phyloP scores from a whole-genome alignment of 2,888 invertebrate species.

The Orthosia cruda region DNA sequence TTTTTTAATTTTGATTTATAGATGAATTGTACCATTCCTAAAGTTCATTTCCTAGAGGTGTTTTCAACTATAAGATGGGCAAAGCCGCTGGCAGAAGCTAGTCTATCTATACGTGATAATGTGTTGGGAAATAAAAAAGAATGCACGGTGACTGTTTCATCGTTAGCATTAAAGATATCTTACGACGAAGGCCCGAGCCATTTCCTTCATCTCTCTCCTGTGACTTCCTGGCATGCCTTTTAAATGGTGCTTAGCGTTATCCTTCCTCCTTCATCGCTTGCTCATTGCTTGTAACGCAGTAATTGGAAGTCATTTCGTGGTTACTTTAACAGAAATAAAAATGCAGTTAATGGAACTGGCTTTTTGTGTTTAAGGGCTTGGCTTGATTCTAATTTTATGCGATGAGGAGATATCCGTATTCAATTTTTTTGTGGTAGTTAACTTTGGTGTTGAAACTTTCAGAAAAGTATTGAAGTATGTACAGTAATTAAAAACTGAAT shows the following conservation, averaged over 20 bases:
- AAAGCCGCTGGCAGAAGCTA: too few relatives aligned
- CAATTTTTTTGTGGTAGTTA: not conserved
- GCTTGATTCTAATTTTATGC: not conserved
- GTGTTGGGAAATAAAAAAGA: too few relatives aligned
- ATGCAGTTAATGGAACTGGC: conserved; percentile 11
- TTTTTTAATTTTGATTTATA: too few relatives aligned
- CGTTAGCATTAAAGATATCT: conserved; percentile 39
- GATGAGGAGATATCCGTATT: not conserved
- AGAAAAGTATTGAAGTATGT: not conserved
- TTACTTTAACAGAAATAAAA: conserved; percentile 32
- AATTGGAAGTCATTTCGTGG: conserved; percentile 51
- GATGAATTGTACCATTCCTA: too few relatives aligned
- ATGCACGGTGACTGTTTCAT: conserved; percentile 17
- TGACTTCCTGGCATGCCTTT: conserved; percentile 53
- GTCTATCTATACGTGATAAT: too few relatives aligned
- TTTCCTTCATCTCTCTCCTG: conserved; percentile 56
- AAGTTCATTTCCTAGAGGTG: too few relatives aligned
- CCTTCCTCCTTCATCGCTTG: conserved; percentile 5
- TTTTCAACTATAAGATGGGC: too few relatives aligned
- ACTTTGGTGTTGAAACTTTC: not conserved
- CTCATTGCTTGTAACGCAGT: conserved; percentile 27
- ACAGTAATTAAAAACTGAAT: too few relatives aligned
- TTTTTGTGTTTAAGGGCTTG: not conserved
- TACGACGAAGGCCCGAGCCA: conserved; percentile 46
- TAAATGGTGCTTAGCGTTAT: conserved; percentile 30